phyloP scores from a whole-genome alignment of 2,888 invertebrate species.

The Cetonia aurata region DNA sequence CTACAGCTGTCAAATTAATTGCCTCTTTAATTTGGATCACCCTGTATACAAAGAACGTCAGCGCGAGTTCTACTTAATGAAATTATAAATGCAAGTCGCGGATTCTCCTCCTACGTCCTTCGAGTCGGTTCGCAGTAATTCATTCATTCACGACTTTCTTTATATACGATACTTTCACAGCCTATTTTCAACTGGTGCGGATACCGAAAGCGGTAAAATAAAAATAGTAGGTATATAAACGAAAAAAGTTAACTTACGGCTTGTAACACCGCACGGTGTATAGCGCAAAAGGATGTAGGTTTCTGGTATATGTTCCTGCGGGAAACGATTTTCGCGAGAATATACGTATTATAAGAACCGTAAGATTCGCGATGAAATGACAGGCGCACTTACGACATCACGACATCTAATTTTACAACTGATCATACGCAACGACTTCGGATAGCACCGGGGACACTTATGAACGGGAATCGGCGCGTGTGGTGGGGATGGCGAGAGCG shows the following conservation, averaged over 20 bases:
- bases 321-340: too few species aligned
- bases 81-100: not conserved
- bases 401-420: slow-evolving; percentile 63
- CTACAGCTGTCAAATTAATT: too few species aligned
- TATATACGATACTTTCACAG: slow-evolving; percentile 40
- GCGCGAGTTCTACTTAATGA: slow-evolving; percentile 12
- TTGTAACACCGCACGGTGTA: too few species aligned
- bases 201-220: slow-evolving; percentile 4
- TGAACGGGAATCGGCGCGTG: slow-evolving; percentile 59
- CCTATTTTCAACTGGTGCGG: slow-evolving; percentile 33
- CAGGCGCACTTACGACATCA: too few species aligned
- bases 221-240: not conserved
- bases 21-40: too few species aligned
- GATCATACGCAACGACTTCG: slow-evolving; percentile 58
- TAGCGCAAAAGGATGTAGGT: too few species aligned
- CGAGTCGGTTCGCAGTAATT: slow-evolving; percentile 29
- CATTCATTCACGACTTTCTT: slow-evolving; percentile 40
- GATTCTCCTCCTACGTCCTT: slow-evolving; percentile 30
- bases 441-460: slow-evolving; percentile 54
- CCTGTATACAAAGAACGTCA: not conserved
- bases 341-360: too few species aligned
- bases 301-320: too few species aligned
- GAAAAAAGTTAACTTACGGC: slow-evolving; percentile 13
- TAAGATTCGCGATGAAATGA: too few species aligned
- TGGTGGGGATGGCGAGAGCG: slow-evolving; percentile 55